A percentile compares a stretch with the other conserved stretches of the same genome.
Evolutionary conservation across 2,113 vertebrate species (phyloP).

Genomic region (Phoenicopterus ruber): DNA sequence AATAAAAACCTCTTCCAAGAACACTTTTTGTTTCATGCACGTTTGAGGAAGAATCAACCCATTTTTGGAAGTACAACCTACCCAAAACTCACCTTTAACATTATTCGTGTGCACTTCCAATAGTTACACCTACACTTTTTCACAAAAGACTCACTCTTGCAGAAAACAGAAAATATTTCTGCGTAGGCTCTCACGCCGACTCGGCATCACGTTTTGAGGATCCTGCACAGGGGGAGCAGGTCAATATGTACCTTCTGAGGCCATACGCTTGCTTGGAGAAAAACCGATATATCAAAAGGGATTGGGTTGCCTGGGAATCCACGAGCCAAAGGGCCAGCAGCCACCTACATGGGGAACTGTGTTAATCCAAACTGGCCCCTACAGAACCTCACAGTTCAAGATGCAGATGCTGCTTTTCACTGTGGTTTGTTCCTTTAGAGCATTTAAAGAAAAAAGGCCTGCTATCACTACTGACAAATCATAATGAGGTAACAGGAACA

Average conservation of each 20-base stretch:
- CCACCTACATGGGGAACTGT: background rate
- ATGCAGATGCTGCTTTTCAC: background rate
- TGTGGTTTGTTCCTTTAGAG: background rate
- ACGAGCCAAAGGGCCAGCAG: background rate
- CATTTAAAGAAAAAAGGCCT: background rate
- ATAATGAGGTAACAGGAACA: background rate
- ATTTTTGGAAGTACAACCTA: background rate
- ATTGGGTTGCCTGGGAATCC: background rate
- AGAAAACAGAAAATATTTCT: background rate
- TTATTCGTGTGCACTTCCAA: background rate
- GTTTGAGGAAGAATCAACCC: background rate
- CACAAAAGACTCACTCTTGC: background rate
- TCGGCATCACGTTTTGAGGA: background rate
- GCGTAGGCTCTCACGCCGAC: fast-evolving
- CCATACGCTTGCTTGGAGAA: background rate
- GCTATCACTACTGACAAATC: background rate
- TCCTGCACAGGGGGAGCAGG: background rate
- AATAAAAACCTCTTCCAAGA: background rate
- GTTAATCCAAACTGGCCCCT: background rate
- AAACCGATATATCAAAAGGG: background rate
- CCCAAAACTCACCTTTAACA: background rate
- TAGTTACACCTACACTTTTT: background rate
- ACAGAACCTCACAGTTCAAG: background rate
- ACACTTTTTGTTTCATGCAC: background rate
- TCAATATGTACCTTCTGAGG: background rate